Base-by-base conservation (phyloP, 2,113 vertebrate species). In the Prietella phreatophila region DNA sequence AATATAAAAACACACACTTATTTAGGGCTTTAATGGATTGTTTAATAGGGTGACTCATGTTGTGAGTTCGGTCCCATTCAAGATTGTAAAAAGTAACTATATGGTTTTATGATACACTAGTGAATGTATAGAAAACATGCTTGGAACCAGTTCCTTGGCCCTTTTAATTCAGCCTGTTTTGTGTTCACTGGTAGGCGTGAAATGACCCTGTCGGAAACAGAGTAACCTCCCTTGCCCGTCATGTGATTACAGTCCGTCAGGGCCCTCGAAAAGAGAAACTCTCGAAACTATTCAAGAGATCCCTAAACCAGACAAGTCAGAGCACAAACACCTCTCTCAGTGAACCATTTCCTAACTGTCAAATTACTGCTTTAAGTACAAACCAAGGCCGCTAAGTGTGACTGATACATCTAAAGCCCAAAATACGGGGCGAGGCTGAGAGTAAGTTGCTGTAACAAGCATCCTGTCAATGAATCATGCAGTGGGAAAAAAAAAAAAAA, bases 381-480 rank as follows among this genome's bases (percentile, higher is more conserved):
- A 76, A 56, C 47, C 3, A 30, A 56, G 9, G 30, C 71, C 22
- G 6, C 7, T 36, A 63, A 63, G 58, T 36, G 36, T 25, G 69
- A 84, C 8, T 36, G n/a, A 65, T 60, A 50, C 39, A 87, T 75
- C 58, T 67, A 90, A 83, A 86, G 83, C 53, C 9, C 17, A 63
- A 84, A 58, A 80, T 88, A 85, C 91, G 89, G 86, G 87, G 88
- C 87, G 88, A 87, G 89, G 90, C 86, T 85, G 7, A 20, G 47
- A 10, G 84, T 39, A 33, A 56, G 83, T 75, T 56, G 89, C 91
- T 90, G 89, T 87, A 85, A 80, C 63, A 86, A 86, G 69, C 89
- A 84, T 79, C 87, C 78, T 89, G 93, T 94, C 91, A 94, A 92
- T 93, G 91, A 95, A 93, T 95, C 93, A 93, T 89, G 82, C 82